phyloP scores from a whole-genome alignment of 2,113 vertebrate species.

The Climacteris rufus region DNA sequence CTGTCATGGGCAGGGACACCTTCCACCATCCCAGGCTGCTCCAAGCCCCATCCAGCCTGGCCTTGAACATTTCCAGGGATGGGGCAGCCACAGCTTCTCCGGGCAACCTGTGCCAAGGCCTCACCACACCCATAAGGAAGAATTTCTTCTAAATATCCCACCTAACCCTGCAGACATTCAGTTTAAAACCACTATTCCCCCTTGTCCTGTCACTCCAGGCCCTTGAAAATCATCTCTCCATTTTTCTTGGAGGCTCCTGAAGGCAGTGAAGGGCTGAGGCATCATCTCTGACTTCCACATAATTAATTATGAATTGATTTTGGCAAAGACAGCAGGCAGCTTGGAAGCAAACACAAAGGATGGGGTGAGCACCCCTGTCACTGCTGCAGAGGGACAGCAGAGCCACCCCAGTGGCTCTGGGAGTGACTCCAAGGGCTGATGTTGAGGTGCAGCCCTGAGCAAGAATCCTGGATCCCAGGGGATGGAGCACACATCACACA shows the following conservation, averaged over 20 bases:
- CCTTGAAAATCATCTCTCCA: background rate
- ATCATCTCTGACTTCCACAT: background rate
- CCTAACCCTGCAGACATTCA: background rate
- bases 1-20: background rate
- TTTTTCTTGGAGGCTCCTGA: background rate
- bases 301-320: background rate
- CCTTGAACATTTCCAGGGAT: background rate
- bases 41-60: background rate
- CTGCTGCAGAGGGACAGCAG: too few relatives aligned
- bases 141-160: background rate
- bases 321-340: background rate
- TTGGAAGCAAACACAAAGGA: background rate
- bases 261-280: background rate
- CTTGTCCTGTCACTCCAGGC: background rate
- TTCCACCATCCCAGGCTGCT: background rate
- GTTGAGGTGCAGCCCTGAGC: background rate
- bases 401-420: too few relatives aligned
- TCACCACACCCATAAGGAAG: background rate
- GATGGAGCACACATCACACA: background rate
- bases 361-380: background rate
- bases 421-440: too few relatives aligned
- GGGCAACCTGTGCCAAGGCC: background rate
- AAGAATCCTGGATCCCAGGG: background rate
- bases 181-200: background rate
- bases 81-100: background rate